A percentile compares a stretch with the other conserved stretches of the same genome.
Conservation (phyloP, 2,888 invertebrate genomes). For the Bimastos eiseni region DNA sequence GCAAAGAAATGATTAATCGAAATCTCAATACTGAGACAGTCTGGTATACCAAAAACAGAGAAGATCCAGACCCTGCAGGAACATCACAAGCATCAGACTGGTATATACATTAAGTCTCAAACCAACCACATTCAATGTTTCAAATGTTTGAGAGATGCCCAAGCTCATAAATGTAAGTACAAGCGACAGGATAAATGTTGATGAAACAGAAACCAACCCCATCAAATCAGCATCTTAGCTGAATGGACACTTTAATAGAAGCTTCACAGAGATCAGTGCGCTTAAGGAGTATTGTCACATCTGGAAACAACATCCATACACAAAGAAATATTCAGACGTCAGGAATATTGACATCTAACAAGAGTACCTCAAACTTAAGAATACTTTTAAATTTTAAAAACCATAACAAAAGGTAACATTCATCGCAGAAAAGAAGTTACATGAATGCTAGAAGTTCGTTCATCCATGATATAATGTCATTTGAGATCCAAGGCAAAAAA, state of each 20-base stretch:
- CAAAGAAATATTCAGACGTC: no score
- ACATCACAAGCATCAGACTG: not conserved
- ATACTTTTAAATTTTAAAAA: not conserved
- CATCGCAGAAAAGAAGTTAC: not conserved
- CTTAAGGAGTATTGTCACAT: constrained; percentile 3
- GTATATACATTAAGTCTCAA: not conserved
- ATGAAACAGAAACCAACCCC: not conserved
- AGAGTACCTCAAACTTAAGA: no score
- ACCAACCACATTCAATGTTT: not conserved
- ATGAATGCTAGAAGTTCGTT: not conserved
- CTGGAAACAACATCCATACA: not conserved
- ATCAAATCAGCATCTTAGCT: not conserved
- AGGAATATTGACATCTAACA: not conserved
- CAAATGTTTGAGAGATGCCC: not conserved
- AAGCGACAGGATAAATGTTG: not conserved
- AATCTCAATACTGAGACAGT: not conserved
- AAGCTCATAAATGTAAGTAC: not conserved
- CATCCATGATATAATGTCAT: not conserved
- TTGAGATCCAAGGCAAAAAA: not conserved
- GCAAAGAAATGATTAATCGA: not conserved
- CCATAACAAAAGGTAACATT: not conserved
- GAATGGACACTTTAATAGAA: not conserved
- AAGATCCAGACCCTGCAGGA: not conserved
- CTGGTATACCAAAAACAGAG: not conserved
- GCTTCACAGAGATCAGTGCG: not conserved